These are phyloP conservation scores for Melanostigma gelatinosum DNA, from an alignment of 2,113 vertebrate species.

Conservation along the genomic window DNA sequence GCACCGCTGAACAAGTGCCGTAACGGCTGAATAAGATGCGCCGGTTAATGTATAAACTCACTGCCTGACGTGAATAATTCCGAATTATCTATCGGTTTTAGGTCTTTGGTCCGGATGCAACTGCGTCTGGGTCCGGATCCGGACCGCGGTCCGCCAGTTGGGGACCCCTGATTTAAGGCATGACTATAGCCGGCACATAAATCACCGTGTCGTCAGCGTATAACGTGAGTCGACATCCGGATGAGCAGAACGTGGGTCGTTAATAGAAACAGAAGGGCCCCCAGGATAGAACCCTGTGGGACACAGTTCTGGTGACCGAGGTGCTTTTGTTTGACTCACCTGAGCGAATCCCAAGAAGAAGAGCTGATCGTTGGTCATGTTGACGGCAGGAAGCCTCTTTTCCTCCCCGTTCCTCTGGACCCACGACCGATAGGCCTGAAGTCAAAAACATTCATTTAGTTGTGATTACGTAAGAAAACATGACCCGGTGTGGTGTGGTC, in stretches of 20 bases:
- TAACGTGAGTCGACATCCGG: not conserved
- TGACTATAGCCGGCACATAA: not conserved
- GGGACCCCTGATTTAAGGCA: no score
- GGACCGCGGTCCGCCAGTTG: no score
- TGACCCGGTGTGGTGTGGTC: rapidly evolving
- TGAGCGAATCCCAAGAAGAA: constrained; percentile 99
- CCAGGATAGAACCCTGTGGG: not conserved
- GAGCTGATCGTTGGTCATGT: constrained; percentile 94
- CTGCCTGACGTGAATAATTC: no score
- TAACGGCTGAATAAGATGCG: no score
- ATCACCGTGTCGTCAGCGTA: not conserved
- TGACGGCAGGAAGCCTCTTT: constrained; percentile 90
- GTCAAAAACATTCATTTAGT: not conserved
- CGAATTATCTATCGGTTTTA: no score
- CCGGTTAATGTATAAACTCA: no score
- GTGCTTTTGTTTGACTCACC: constrained; percentile 76
- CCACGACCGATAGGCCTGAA: constrained; percentile 92
- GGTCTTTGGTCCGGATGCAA: no score
- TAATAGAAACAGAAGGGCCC: not conserved
- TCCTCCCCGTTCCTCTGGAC: constrained; percentile 89
- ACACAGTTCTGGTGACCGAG: no score
- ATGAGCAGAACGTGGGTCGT: no score
- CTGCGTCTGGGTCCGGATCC: no score
- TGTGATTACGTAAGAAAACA: not conserved
- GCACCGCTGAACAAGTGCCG: no score